phyloP scores from a whole-genome alignment of 2,797 vertebrate species.

The Lagorchestes hirsutus region DNA sequence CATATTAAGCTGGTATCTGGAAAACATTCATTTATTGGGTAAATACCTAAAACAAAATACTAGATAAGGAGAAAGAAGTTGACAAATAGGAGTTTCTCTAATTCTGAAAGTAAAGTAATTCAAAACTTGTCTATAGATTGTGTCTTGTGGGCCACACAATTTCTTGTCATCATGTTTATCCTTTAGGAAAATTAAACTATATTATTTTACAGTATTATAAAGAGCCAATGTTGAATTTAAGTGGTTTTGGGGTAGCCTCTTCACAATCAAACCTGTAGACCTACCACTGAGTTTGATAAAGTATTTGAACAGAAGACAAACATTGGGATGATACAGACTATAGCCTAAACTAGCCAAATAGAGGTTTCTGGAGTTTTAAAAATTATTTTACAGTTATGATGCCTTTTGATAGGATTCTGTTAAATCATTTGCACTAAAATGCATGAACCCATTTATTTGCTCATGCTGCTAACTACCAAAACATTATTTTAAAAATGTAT shows the following conservation, averaged over 20 bases:
- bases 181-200: slow-evolving; percentile 21
- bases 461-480: background rate
- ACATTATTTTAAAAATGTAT: background rate
- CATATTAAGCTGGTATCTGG: background rate
- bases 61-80: background rate
- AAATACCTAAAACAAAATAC: background rate
- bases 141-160: background rate
- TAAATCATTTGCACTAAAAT: background rate
- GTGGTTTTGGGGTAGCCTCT: background rate
- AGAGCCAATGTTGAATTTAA: slow-evolving; percentile 24
- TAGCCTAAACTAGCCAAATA: background rate
- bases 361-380: background rate
- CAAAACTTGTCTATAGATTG: background rate
- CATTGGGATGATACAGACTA: background rate
- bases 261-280: slow-evolving; percentile 18
- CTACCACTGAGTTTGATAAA: slow-evolving; percentile 2
- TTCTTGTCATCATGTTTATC: background rate
- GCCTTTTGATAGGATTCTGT: background rate
- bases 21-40: background rate
- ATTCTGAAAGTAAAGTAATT: background rate
- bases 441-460: background rate
- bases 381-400: background rate
- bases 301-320: slow-evolving; percentile 39
- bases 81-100: background rate
- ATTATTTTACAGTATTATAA: background rate